These are phyloP conservation scores for Danaus melanippus DNA, from an alignment of 1,140 invertebrate species.

Conservation along the genomic window DNA sequence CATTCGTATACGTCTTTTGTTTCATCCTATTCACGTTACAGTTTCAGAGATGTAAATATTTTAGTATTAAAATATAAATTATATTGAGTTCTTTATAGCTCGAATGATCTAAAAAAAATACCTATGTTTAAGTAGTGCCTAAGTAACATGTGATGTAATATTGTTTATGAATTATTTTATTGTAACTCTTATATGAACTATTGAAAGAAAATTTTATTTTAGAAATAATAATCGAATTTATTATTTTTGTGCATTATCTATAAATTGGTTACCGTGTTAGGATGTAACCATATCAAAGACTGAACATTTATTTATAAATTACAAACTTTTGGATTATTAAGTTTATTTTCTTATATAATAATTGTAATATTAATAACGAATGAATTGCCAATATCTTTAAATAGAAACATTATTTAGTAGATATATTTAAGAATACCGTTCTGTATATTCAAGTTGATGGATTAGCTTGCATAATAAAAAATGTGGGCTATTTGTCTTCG, in stretches of 20 bases:
- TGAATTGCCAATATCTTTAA: too few species aligned
- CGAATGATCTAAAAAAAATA: constrained; percentile 12
- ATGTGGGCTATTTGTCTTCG: constrained; percentile 17
- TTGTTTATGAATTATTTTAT: constrained; percentile 6
- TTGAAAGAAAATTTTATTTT: constrained; percentile 4
- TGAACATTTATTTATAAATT: constrained; percentile 28
- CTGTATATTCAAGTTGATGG: too few species aligned
- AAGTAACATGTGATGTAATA: constrained; percentile 24
- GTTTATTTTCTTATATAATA: constrained; percentile 4
- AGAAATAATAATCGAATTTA: neutral
- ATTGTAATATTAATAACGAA: neutral
- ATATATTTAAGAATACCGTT: too few species aligned
- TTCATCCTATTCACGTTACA: neutral
- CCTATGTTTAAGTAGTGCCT: constrained; percentile 17
- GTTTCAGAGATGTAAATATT: constrained; percentile 3
- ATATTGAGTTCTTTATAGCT: constrained; percentile 15
- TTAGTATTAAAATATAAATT: neutral
- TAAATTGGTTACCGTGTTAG: constrained; percentile 26
- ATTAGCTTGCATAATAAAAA: constrained; percentile 9
- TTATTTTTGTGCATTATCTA: constrained; percentile 12
- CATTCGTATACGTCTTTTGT: constrained; percentile 5
- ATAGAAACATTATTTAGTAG: too few species aligned
- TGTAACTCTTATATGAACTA: neutral
- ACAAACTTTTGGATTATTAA: constrained; percentile 11
- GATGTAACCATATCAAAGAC: constrained; percentile 32